phyloP scores from a whole-genome alignment of 2,113 vertebrate species.

The Vulpes ferrilata region DNA sequence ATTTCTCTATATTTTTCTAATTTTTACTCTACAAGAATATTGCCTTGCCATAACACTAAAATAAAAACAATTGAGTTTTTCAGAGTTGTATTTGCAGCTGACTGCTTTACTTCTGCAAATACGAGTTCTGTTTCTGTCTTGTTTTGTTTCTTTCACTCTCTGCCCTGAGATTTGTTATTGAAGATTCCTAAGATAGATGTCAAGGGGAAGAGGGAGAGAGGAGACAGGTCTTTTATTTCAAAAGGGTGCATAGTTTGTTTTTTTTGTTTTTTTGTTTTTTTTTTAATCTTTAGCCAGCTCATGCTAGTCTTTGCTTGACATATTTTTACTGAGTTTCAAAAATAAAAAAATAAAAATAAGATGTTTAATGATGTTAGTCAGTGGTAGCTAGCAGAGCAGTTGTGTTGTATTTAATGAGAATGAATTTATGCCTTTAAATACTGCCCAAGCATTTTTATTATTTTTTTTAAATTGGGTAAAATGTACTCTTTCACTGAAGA shows the following conservation, averaged over 20 bases:
- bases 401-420: constrained; percentile 2
- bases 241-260: background rate
- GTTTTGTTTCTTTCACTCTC: background rate
- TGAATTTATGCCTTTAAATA: constrained; percentile 43
- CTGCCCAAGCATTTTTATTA: background rate
- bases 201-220: background rate
- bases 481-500: background rate
- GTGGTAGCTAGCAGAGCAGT: background rate
- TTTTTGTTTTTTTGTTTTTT: background rate
- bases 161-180: constrained; percentile 56
- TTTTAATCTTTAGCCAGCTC: background rate
- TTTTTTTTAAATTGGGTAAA: constrained; percentile 50
- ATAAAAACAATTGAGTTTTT: background rate
- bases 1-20: background rate
- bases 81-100: background rate
- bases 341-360: constrained; percentile 39
- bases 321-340: constrained; percentile 24
- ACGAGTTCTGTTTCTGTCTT: background rate
- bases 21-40: background rate
- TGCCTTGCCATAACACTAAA: background rate
- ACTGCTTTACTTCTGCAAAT: background rate
- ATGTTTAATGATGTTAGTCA: constrained; percentile 18
- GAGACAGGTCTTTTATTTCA: constrained; percentile 39
- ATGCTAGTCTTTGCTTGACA: background rate
- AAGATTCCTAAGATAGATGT: constrained; percentile 51